Base-by-base conservation (phyloP, 1,140 invertebrate species). In the Pseudobourletiella spinata region DNA sequence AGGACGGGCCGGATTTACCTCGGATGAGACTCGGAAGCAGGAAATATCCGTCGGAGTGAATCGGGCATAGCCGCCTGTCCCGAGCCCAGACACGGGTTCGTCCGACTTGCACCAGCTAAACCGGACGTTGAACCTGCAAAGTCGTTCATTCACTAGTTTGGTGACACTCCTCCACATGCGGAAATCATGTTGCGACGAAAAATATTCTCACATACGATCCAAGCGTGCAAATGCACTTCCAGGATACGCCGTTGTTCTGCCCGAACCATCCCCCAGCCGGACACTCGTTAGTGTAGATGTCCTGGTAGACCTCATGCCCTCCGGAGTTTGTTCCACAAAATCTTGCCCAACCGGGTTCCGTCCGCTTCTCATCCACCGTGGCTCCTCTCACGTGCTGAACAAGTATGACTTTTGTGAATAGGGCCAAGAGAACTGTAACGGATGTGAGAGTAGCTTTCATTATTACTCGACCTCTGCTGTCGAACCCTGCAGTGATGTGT, bases 151-250 rank as follows among this genome's bases (percentile, higher is more conserved):
- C 22, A 6, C 39, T 1, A 39, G 14, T 42, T 52, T 32, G 22
- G 16, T 1, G 3, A 2, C 22, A 56, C 14, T 42, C 26, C 14
- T 8, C 18, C 32, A 24, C 29, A 39, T 39, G n/a, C 32, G 32
- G 8, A 39, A 39, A 22, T 50, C n/a, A 46, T 61, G n/a, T 1
- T n/a, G n/a, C 35, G 28, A 25, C 16, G 28, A 26, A 42, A 39
- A n/a, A 39, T 8, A 11, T 39, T 39, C 18, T 29, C 25, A 57
- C 26, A 35, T 63, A 63, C 61, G 61, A 29, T 32, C 61, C 61
- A 20, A 52, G 25, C 0, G 55, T 57, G 29, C 61, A 63, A 35
- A 63, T n/a, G 18, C 61, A 63, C 20, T 63, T 54, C 61, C 61
- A 63, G 30, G 24, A 1, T 11, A 20, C 16, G 24, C n/a, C n/a